phyloP scores from a whole-genome alignment of 2,888 invertebrate genomes.

The Lottia scabra region DNA sequence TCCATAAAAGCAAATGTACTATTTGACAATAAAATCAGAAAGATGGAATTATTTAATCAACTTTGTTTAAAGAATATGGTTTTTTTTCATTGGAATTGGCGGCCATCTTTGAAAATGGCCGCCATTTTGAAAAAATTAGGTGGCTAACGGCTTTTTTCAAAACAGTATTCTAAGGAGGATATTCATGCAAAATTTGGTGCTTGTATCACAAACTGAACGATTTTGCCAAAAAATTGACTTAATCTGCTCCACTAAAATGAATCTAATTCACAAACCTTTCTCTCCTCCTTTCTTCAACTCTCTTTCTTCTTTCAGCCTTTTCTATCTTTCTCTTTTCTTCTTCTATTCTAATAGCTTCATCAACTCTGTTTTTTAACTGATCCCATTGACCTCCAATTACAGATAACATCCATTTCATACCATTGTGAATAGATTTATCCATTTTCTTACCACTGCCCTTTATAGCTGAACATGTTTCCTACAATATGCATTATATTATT shows the following conservation, averaged over 20 bases:
- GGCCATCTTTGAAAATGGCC: too few species aligned
- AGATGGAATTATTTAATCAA: too few species aligned
- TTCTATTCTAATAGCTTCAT: conserved; percentile 74
- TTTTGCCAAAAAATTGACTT: too few species aligned
- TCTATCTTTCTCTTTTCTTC: conserved; percentile 68
- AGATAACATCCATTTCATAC: conserved; percentile 77
- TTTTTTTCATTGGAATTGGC: too few species aligned
- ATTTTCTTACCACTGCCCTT: conserved; percentile 73
- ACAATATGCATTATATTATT: conserved; percentile 14
- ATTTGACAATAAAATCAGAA: too few species aligned
- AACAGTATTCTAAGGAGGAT: too few species aligned
- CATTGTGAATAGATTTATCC: conserved; percentile 75
- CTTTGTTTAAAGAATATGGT: too few species aligned
- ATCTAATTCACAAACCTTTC: conserved; percentile 46
- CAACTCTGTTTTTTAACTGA: conserved; percentile 77
- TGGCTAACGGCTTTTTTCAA: too few species aligned
- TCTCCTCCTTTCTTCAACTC: conserved; percentile 68
- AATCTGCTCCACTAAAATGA: background rate
- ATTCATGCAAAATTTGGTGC: too few species aligned
- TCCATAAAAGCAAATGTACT: too few species aligned
- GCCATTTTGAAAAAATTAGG: too few species aligned
- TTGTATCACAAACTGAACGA: too few species aligned
- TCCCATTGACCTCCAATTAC: conserved; percentile 78
- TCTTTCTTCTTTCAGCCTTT: conserved; percentile 70
- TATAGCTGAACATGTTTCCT: conserved; percentile 73